Conservation (phyloP, 2,888 invertebrate genomes). For the Buathra laborator region DNA sequence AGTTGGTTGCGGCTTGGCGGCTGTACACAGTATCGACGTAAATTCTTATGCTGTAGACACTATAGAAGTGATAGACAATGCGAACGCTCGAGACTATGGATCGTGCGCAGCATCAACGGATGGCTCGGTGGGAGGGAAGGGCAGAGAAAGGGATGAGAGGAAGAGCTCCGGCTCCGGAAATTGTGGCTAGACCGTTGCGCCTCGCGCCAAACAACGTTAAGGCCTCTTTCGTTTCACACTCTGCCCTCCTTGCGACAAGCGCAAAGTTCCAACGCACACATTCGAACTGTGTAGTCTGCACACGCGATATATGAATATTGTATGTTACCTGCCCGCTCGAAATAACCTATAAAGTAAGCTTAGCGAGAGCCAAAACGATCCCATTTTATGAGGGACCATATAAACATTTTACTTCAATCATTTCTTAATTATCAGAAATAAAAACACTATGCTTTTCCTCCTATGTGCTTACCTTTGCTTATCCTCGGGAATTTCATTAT, state of each 20-base stretch:
- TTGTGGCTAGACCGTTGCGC: slow-evolving; percentile 66
- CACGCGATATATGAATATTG: slow-evolving; percentile 13
- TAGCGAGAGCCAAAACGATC: neutral
- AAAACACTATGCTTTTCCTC: too few species aligned
- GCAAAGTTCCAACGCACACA: neutral
- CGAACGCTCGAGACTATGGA: slow-evolving; percentile 57
- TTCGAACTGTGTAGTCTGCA: neutral
- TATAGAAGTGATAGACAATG: slow-evolving; percentile 65
- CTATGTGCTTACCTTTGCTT: too few species aligned
- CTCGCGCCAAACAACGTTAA: slow-evolving; percentile 61
- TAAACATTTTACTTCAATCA: too few species aligned
- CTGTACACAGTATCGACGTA: slow-evolving; percentile 64
- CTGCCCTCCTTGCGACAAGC: neutral
- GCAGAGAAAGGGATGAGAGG: slow-evolving; percentile 31
- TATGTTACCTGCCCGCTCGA: neutral
- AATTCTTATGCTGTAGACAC: slow-evolving; percentile 65
- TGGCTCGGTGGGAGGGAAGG: slow-evolving; percentile 26
- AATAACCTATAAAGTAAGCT: neutral
- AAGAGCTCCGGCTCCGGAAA: slow-evolving; percentile 61
- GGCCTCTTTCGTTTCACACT: slow-evolving; percentile 40
- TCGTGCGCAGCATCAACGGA: slow-evolving; percentile 62
- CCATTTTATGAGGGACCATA: too few species aligned
- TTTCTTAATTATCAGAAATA: too few species aligned
- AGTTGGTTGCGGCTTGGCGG: slow-evolving; percentile 49
- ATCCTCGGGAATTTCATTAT: neutral